Evolutionary conservation across 2,888 invertebrate species (phyloP), one percentile per base, ranked within the genome.

Genomic region (Pandemis corylana): DNA sequence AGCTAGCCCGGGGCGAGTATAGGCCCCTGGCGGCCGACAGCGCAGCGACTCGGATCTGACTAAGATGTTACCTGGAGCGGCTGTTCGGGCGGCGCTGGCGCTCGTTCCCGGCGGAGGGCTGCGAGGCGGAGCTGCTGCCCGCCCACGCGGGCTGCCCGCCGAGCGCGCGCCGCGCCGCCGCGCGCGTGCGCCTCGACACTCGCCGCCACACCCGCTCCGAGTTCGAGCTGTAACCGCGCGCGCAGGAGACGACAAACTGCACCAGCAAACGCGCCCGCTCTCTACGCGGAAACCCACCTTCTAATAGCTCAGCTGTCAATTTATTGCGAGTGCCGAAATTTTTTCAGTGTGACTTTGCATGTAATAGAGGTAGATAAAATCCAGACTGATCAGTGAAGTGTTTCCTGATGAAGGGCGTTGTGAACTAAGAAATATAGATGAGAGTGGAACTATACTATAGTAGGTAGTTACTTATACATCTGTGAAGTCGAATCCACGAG

Each of bases 51-150:
- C 95, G 96, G 89, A 96, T 96, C 95, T 96, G 96, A 96, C 96
- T 96, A 96, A 96, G 96, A 96, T 96, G 96, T 95, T 96, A 96
- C 95, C 95, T 96, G 95, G 96, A 96, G 95, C 96, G 96, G 94
- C 91, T 96, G 93, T 96, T 96, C 91, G 96, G 95, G 85, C 94
- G 94, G 88, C 94, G 95, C 80, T 95, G 95, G 95, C 93, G 94
- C 82, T 91, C 92, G 80, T 93, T 93, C 82, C 93, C 93, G 81
- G 85, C 91, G 78, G 90, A 89, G 78, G 91, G 92, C 79, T 89
- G 87, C 86, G 93, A 91, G 86, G 78, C 85, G 79, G 92, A 90
- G 83, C 85, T 88, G 80, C 85, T 88, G 76, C 78, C 81, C 79
- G 84, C 83, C 77, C 91, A 80, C 87, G 88, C 72, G 82, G 80